These are phyloP conservation scores for Prunella strophiata DNA, from an alignment of 2,797 vertebrate genomes.

Conservation along the genomic window DNA sequence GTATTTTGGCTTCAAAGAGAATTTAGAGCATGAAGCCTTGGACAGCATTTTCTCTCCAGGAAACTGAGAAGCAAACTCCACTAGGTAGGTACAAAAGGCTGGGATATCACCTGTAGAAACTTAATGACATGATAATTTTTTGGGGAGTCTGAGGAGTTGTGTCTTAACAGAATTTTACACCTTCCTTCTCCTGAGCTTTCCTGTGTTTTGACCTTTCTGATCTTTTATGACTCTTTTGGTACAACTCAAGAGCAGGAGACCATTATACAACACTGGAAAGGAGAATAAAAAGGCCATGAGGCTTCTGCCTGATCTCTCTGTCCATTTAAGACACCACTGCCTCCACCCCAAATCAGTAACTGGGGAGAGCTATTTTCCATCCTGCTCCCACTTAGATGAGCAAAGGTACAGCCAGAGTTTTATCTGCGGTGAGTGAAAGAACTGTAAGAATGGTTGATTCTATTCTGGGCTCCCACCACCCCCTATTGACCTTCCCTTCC, in stretches of 20 bases:
- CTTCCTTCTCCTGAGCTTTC: neutral
- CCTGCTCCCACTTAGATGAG: neutral
- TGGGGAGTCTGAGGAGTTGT: neutral
- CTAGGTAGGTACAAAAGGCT: neutral
- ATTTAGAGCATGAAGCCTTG: neutral
- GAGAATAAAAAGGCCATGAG: neutral
- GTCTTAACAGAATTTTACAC: neutral
- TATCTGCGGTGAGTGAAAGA: neutral
- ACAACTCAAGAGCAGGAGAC: neutral
- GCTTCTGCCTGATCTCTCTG: neutral
- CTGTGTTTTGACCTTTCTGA: neutral
- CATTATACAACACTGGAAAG: neutral
- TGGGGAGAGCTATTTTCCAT: neutral
- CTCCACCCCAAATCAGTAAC: neutral
- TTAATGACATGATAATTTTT: neutral
- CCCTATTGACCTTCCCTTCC: neutral
- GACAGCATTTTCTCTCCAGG: neutral
- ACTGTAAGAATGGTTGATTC: accelerated
- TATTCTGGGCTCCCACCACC: neutral
- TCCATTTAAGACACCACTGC: neutral
- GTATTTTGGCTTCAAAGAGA: neutral
- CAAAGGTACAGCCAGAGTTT: neutral
- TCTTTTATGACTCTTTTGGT: neutral
- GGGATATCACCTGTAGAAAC: neutral
- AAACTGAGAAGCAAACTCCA: neutral